Evolutionary conservation across 2,113 vertebrate genomes (phyloP).

Genomic region (Pachyramphus minor): DNA sequence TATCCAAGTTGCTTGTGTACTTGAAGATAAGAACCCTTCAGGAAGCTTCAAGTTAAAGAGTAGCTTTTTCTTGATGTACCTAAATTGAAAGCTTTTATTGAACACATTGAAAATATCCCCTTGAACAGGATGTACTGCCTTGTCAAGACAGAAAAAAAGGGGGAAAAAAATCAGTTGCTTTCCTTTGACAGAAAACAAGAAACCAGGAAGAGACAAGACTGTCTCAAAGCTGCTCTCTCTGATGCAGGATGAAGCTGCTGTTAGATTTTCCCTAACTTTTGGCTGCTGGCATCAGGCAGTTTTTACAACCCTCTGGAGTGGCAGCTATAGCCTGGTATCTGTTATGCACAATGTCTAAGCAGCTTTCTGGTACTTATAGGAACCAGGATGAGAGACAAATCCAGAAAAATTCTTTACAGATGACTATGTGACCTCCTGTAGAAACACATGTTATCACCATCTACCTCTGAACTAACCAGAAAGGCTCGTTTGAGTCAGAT

Average conservation of each 20-base stretch:
- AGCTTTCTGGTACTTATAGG: background rate
- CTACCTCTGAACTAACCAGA: background rate
- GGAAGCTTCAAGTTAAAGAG: conserved; percentile 32
- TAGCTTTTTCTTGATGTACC: conserved; percentile 21
- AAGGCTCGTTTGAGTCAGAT: background rate
- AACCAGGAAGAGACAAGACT: background rate
- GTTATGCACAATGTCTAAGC: background rate
- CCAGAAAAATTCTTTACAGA: background rate
- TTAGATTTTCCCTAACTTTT: background rate
- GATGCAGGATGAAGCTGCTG: background rate
- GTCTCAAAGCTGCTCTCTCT: background rate
- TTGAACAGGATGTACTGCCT: conserved; percentile 27
- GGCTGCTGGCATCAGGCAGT: rapidly evolving
- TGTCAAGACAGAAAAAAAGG: background rate
- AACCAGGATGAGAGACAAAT: background rate
- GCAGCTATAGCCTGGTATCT: background rate
- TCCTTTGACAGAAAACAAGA: conserved; percentile 37
- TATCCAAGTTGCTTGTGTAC: background rate
- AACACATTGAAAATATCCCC: conserved; percentile 26
- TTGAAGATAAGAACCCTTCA: conserved; percentile 35
- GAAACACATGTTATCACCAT: background rate
- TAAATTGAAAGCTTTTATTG: conserved; percentile 36
- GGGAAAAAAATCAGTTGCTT: background rate
- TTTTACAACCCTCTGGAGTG: background rate
- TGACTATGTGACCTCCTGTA: background rate